Conservation (phyloP, 2,113 vertebrate genomes). For the Coptodon rendalli region DNA sequence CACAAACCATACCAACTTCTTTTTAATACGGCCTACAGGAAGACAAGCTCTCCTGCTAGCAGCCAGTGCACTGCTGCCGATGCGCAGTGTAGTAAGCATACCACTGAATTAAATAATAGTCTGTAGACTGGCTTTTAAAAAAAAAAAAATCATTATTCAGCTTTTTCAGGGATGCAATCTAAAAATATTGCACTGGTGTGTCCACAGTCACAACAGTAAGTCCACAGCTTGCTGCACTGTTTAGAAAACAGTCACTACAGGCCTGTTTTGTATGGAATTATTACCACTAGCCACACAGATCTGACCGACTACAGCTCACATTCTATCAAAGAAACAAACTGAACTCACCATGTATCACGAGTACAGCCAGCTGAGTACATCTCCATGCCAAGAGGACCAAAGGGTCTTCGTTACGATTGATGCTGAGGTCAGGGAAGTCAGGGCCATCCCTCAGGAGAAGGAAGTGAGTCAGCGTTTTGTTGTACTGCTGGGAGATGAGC, state of each 20-base stretch:
- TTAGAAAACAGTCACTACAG: not conserved
- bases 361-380: slow-evolving; percentile 87
- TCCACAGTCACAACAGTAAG: not conserved
- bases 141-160: not conserved
- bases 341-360: slow-evolving; percentile 74
- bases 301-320: not conserved
- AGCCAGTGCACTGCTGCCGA: not conserved
- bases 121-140: not conserved
- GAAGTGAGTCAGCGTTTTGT: slow-evolving; percentile 95
- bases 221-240: not conserved
- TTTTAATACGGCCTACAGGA: not conserved
- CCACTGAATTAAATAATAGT: not conserved
- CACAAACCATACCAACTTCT: not conserved
- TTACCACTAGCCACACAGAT: not conserved
- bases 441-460: slow-evolving; percentile 92
- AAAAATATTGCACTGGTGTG: not conserved
- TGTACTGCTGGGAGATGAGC: slow-evolving; percentile 96
- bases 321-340: not conserved
- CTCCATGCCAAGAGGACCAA: slow-evolving; percentile 95
- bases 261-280: not conserved
- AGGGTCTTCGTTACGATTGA: slow-evolving; percentile 94
- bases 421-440: slow-evolving; percentile 91
- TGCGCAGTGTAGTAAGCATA: not conserved
- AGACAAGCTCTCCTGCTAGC: not conserved
- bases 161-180: not conserved